phyloP scores from a whole-genome alignment of 1,140 invertebrate genomes.

The Calosoma granatense region DNA sequence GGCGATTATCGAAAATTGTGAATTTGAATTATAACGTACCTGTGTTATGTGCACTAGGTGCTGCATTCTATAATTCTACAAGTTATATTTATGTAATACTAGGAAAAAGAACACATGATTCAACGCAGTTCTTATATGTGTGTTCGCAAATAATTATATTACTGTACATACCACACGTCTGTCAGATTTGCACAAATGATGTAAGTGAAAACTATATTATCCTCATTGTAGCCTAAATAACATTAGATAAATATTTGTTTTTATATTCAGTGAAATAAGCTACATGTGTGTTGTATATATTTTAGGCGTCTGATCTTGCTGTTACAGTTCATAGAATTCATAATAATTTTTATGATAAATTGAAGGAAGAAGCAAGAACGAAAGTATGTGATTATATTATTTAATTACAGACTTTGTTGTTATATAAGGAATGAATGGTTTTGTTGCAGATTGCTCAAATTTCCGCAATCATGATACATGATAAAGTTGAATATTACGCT shows the following conservation, averaged over 20 bases:
- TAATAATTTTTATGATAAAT: background rate
- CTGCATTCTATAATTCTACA: background rate
- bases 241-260: no score
- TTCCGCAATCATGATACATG: background rate
- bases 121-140: background rate
- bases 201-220: background rate
- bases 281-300: background rate
- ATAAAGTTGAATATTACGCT: background rate
- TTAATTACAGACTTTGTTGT: no score
- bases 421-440: no score
- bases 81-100: background rate
- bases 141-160: background rate
- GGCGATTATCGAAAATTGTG: background rate
- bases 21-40: background rate
- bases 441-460: no score
- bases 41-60: background rate
- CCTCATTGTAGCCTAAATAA: no score
- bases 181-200: background rate
- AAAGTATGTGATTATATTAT: no score
- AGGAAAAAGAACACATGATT: background rate
- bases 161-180: background rate
- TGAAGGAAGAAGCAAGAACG: background rate
- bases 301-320: background rate
- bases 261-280: no score
- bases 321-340: background rate